Evolutionary conservation across 2,797 vertebrate genomes (phyloP).

Genomic region (Lacerta agilis): DNA sequence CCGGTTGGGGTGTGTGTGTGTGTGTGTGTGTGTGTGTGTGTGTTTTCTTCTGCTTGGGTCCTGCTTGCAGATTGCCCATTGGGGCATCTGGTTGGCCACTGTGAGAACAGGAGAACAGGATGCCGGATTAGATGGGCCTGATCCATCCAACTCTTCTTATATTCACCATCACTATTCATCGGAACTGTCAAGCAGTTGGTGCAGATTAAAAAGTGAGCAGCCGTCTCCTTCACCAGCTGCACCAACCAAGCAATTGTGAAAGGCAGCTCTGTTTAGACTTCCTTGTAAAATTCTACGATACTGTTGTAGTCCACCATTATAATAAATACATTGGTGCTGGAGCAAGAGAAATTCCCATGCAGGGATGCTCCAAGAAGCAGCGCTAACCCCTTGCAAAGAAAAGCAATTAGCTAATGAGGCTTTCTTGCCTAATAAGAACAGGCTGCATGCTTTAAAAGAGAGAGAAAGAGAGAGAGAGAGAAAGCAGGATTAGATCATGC

Average conservation of each 20-base stretch:
- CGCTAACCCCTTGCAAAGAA: constrained; percentile 71
- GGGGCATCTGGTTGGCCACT: no score
- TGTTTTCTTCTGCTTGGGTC: no score
- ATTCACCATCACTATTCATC: no score
- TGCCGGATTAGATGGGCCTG: no score
- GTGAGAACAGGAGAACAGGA: no score
- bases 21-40: no score
- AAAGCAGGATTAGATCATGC: constrained; percentile 62
- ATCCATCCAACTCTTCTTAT: no score
- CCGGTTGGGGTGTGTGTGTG: no score
- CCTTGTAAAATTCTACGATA: neutral
- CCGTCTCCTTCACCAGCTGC: neutral
- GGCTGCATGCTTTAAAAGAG: neutral
- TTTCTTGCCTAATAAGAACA: constrained; percentile 63
- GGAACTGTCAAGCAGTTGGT: no score
- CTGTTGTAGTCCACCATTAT: neutral
- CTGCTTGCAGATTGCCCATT: no score
- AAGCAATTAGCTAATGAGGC: constrained; percentile 74
- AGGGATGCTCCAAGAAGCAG: constrained; percentile 25
- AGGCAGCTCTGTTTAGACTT: no score
- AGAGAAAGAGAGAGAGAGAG: neutral
- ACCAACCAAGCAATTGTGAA: neutral
- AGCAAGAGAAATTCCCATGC: neutral
- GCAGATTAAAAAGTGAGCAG: neutral
- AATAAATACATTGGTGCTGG: neutral